Percentiles rank a stretch among this genome's conserved stretches.
Conservation (phyloP, 2,797 vertebrate genomes). For the Buphagus erythrorhynchus region DNA sequence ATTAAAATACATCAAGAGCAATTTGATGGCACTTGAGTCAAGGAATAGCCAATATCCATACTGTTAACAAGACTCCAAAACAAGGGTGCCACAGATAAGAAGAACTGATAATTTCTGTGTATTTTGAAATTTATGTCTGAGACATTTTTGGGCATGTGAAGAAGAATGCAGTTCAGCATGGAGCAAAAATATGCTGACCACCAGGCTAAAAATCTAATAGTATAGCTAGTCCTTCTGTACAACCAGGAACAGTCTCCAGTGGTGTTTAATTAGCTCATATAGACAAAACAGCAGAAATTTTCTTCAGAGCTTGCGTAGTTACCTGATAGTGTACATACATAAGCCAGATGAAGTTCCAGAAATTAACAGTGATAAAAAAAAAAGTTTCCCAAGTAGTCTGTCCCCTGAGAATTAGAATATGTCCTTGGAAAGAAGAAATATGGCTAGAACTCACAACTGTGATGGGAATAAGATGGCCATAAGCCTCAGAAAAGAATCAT, state of each 20-base stretch:
- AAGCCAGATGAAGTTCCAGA: neutral
- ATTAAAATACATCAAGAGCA: neutral
- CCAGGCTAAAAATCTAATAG: neutral
- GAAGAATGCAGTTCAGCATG: neutral
- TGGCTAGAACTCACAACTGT: neutral
- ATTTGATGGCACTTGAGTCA: neutral
- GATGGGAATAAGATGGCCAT: neutral
- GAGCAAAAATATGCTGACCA: neutral
- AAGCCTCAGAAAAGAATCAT: neutral
- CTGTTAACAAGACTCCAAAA: neutral
- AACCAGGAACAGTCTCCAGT: neutral
- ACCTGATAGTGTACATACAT: neutral
- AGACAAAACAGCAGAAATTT: neutral
- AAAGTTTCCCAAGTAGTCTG: neutral
- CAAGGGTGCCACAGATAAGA: neutral
- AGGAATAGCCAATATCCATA: neutral
- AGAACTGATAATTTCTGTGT: neutral
- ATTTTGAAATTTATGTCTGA: neutral
- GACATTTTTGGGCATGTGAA: neutral
- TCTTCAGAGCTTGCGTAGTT: neutral
- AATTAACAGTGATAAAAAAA: neutral
- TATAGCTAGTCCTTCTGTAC: neutral
- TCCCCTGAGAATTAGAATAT: neutral
- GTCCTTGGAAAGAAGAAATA: neutral
- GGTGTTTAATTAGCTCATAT: neutral